Evolutionary conservation across 2,113 vertebrate species (phyloP), one percentile per base, ranked within the genome.

Genomic region (Phalacrocorax brasilianus): DNA sequence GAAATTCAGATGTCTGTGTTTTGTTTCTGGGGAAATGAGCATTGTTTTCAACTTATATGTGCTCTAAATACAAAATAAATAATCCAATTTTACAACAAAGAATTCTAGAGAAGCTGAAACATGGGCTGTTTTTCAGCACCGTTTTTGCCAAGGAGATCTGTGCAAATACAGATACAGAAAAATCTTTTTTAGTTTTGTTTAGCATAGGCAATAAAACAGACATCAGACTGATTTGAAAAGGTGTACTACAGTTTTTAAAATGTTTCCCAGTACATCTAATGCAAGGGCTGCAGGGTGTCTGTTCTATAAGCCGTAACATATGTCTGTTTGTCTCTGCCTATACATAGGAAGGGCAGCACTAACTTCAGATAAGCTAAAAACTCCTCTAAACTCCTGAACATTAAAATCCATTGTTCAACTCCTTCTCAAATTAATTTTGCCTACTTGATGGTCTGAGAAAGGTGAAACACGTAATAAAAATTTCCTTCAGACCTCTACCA

Each of bases 61-160:
- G 17, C 9, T 91, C 38, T 67, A 92, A 85, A 91, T 84, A 47
- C 14, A 86, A 77, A 94, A 91, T 63, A 81, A 85, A 81, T n/a
- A 0, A 80, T 55, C 12, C 14, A 49, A 8, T 70, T 92, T 77
- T 92, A 23, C 28, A 83, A 52, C 6, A 88, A 91, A 44, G 52
- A 87, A 67, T 63, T 81, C 26, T 67, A 73, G 32, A 50, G 45
- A n/a, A 81, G 38, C 21, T 74, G 56, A 95, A 81, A 65, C 11
- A 35, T 30, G 22, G 16, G 8, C 6, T 11, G 6, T 4, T 47
- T 73, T 58, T 63, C 18, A 44, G 23, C 0, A 0, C 3, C 18
- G 12, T 63, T 84, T 91, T 73, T 71, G 3, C 30, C 20, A 63
- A 91, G 33, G 6, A 89, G 3, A 56, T 27, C 22, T 88, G 21